Percentiles rank a stretch among this genome's conserved stretches.
Evolutionary conservation across 2,888 invertebrate genomes (phyloP).

Genomic region (Hirtodrosophila duncani): DNA sequence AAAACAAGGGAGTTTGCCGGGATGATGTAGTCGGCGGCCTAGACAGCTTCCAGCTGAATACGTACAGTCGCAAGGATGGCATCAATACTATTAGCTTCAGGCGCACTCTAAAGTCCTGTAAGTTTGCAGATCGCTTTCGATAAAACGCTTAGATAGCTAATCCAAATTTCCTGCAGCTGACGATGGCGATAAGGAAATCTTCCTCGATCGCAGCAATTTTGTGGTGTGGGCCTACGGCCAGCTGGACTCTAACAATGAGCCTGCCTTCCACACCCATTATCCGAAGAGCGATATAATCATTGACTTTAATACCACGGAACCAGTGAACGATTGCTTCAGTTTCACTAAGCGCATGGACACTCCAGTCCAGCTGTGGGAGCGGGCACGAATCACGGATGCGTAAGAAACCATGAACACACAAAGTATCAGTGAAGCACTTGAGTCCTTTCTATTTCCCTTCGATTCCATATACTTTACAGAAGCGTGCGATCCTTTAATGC

Average conservation of each 20-base stretch:
- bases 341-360: constrained; percentile 81
- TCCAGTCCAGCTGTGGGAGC: constrained; percentile 81
- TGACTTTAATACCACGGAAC: constrained; percentile 83
- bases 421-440: neutral
- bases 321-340: constrained; percentile 85
- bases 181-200: constrained; percentile 86
- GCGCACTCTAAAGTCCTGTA: constrained; percentile 86
- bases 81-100: constrained; percentile 89
- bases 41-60: constrained; percentile 89
- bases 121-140: constrained; percentile 52
- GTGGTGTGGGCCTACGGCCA: constrained; percentile 92
- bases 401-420: constrained; percentile 37
- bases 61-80: constrained; percentile 85
- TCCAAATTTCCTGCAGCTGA: constrained; percentile 81
- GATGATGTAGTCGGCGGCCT: constrained; percentile 89
- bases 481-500: constrained; percentile 88
- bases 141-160: neutral
- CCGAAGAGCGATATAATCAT: constrained; percentile 85
- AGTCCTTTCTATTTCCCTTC: neutral
- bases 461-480: constrained; percentile 65
- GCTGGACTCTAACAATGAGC: constrained; percentile 87
- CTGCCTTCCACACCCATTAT: constrained; percentile 89
- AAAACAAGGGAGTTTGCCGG: constrained; percentile 91
- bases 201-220: constrained; percentile 82
- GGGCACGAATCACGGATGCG: constrained; percentile 83